phyloP scores from a whole-genome alignment of 2,113 vertebrate species.

The Chaenogobius annularis region DNA sequence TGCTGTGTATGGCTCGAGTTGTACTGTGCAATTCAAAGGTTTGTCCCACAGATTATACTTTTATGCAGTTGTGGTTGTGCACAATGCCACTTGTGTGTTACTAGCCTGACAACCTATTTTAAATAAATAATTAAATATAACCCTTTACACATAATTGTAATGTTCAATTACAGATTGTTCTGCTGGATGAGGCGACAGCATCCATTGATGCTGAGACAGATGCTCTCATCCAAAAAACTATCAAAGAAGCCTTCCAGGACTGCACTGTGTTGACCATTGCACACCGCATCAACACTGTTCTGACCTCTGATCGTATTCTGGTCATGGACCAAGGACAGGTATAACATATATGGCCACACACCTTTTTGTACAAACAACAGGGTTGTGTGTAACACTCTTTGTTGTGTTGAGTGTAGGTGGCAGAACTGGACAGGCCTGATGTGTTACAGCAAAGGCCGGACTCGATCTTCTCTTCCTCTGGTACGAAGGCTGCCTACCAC shows the following conservation, averaged over 20 bases:
- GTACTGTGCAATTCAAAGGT: conserved; percentile 83
- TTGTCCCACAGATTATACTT: background rate
- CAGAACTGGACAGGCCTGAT: conserved; percentile 79
- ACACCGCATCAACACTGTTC: conserved; percentile 83
- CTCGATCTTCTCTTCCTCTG: conserved; percentile 79
- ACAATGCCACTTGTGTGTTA: background rate
- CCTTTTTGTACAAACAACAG: background rate
- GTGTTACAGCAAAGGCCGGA: conserved; percentile 75
- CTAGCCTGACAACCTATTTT: background rate
- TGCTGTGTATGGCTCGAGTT: conserved; percentile 83
- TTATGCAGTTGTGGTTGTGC: background rate
- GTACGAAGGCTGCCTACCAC: conserved; percentile 75
- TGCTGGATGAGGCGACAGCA: conserved; percentile 86
- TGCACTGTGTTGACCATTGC: conserved; percentile 84
- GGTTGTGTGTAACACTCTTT: background rate
- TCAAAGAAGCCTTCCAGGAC: conserved; percentile 77
- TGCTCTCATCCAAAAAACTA: conserved; percentile 79
- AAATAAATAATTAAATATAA: too few relatives aligned
- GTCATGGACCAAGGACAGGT: conserved; percentile 85
- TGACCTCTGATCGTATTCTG: conserved; percentile 78
- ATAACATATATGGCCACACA: conserved; percentile 1
- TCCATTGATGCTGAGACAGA: conserved; percentile 86
- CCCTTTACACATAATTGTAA: background rate
- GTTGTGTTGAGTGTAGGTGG: conserved; percentile 60
- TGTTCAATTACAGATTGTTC: conserved; percentile 74